phyloP scores from a whole-genome alignment of 2,113 vertebrate species.

The Muntiacus muntjak region DNA sequence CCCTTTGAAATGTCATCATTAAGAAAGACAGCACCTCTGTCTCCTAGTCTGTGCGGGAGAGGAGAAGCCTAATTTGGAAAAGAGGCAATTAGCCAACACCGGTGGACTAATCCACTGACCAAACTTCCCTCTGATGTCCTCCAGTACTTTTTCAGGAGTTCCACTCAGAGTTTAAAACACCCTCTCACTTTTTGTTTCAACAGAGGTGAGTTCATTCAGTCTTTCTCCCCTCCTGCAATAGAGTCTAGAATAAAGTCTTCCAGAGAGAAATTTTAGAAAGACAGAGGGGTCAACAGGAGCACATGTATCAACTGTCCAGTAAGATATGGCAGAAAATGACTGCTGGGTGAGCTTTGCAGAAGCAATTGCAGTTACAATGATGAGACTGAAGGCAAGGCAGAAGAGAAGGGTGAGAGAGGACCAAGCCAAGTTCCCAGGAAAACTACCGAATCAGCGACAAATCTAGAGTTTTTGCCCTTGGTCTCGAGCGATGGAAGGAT shows the following conservation, averaged over 20 bases:
- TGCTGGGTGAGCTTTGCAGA: not conserved
- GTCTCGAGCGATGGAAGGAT: not conserved
- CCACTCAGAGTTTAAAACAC: not conserved
- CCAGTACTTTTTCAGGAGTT: not conserved
- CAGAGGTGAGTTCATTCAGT: not conserved
- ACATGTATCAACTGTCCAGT: not conserved
- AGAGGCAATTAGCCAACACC: not conserved
- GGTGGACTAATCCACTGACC: not conserved
- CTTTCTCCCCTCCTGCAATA: not conserved
- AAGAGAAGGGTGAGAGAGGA: not conserved
- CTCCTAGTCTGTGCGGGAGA: not conserved
- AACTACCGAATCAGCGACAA: not conserved
- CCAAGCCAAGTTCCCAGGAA: not conserved
- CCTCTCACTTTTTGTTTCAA: not conserved
- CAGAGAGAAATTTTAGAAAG: not conserved
- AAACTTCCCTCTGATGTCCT: too few relatives aligned
- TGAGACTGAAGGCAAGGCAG: not conserved
- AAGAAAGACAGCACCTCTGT: not conserved
- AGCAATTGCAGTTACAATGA: not conserved
- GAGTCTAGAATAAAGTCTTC: not conserved
- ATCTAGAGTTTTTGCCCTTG: not conserved
- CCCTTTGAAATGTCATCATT: slow-evolving; percentile 35
- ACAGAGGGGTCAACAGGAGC: not conserved
- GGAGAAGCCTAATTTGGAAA: not conserved
- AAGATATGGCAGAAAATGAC: not conserved